Percentiles rank a stretch among this genome's conserved stretches.
Evolutionary conservation across 2,797 vertebrate species (phyloP).

Genomic region (Crocodylus rhombifer): DNA sequence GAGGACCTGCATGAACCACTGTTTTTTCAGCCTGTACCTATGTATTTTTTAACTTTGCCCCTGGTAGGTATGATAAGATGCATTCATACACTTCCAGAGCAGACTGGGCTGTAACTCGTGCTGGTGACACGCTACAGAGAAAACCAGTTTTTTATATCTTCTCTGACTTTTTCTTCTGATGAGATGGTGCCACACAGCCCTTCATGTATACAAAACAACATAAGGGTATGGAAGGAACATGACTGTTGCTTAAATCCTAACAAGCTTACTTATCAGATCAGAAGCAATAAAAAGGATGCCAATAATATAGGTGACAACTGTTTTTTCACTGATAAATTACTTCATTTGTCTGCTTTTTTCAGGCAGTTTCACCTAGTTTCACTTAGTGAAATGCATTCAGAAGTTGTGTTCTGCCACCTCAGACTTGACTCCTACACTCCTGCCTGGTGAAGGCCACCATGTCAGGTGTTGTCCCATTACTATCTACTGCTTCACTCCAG

Average conservation of each 20-base stretch:
- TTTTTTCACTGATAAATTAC: background rate
- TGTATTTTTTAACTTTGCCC: background rate
- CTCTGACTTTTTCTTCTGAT: background rate
- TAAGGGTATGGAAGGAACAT: background rate
- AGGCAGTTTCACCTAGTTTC: background rate
- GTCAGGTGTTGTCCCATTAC: background rate
- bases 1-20: no score
- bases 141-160: background rate
- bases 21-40: background rate
- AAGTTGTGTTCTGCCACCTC: background rate
- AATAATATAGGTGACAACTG: background rate
- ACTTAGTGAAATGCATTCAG: accelerated
- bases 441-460: background rate
- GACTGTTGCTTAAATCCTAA: background rate
- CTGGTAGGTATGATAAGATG: background rate
- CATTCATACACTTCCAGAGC: background rate
- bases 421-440: background rate
- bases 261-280: accelerated
- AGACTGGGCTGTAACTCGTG: background rate
- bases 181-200: background rate
- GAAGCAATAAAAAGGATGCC: background rate
- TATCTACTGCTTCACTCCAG: background rate
- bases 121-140: background rate
- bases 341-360: background rate
- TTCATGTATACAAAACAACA: background rate